Base-by-base conservation (phyloP, 2,113 vertebrate species). In the Rhineura floridana region DNA sequence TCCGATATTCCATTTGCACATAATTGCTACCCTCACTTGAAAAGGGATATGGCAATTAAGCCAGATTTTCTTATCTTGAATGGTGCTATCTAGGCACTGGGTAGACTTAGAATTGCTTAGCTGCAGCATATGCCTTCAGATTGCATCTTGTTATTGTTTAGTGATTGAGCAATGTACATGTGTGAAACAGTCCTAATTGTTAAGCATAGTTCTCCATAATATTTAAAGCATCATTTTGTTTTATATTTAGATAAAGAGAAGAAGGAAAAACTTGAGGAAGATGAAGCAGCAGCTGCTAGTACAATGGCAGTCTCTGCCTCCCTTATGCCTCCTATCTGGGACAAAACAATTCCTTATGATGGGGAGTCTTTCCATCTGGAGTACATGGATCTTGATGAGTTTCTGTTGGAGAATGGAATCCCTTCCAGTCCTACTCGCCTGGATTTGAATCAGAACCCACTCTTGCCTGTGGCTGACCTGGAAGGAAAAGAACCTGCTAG, bases 351-450 rank as follows among this genome's bases (percentile, higher is more conserved):
- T 94, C 99, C 98, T 2, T 99, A 99, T 0, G 98, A 99, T 33
- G 98, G 98, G 3, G 98, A 99, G 93, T 99, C 97, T 92, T 99
- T 99, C 95, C 98, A 99, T 95, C 93, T 99, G 95, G 99, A 99
- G 93, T 99, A 99, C 97, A 99, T 99, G 98, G 99, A 99, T 97
- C 97, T 99, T 94, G 99, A 99, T 44, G 99, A 99, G 95, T 99
- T 99, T 94, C 97, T 99, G 81, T 96, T 99, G 93, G 98, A 99
- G 96, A 99, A 99, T 33, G 98, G 98, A 80, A 99, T 99, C 95
- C 98, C 98, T 0, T 97, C 97, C 87, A 98, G 97, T 93, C 97
- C 97, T 83, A 96, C 95, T 88, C 97, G 96, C 88, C 94, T 97
- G 92, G 95, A 95, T 84, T 95, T 98, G 90, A 98, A 97, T 6